Evolutionary conservation across 2,888 invertebrate genomes (phyloP).

Genomic region (Drosophila infuscata): DNA sequence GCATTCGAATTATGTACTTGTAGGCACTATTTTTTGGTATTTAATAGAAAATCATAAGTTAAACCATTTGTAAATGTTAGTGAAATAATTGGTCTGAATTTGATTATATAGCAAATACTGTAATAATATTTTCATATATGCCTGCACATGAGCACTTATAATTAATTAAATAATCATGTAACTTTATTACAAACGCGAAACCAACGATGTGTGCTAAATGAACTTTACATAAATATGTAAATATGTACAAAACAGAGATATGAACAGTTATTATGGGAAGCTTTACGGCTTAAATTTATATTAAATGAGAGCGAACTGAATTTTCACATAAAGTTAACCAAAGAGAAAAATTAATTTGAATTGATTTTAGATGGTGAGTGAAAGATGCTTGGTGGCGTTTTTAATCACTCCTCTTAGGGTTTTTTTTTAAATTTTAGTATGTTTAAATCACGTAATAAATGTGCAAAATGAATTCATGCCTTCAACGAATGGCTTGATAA

Average conservation of each 20-base stretch:
- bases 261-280: background rate
- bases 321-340: background rate
- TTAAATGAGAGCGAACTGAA: no score
- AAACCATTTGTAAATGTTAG: background rate
- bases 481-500: slow-evolving; percentile 3
- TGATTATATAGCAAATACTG: background rate
- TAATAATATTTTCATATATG: background rate
- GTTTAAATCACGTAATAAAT: background rate
- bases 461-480: background rate
- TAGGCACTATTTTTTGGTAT: background rate
- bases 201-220: slow-evolving; percentile 13
- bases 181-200: background rate
- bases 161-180: background rate
- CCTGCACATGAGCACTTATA: background rate
- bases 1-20: background rate
- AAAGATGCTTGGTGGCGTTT: background rate
- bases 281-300: background rate
- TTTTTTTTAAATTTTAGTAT: background rate
- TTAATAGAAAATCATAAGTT: background rate
- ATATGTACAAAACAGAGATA: slow-evolving; percentile 5
- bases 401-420: background rate
- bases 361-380: background rate
- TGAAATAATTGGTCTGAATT: background rate
- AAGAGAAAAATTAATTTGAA: background rate
- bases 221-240: background rate